Evolutionary conservation across 2,888 invertebrate species (phyloP).

Genomic region (Nephrotoma flavescens): DNA sequence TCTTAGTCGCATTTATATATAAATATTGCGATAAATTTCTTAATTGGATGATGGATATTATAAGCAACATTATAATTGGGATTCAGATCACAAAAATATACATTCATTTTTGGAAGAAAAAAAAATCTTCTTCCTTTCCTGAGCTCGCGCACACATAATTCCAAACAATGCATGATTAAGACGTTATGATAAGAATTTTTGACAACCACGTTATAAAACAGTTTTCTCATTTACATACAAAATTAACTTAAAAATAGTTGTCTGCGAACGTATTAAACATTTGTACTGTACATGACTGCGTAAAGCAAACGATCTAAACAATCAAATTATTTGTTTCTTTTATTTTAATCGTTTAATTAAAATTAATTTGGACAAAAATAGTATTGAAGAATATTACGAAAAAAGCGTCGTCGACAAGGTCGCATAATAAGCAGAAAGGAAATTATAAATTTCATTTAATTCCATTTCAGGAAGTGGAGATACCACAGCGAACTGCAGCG

Average conservation of each 20-base stretch:
- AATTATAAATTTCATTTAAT: not conserved
- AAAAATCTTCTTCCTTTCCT: not conserved
- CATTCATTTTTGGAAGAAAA: not conserved
- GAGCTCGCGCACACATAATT: not conserved
- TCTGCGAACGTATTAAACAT: not conserved
- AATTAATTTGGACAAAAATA: not conserved
- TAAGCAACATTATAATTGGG: not conserved
- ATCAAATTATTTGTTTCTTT: not conserved
- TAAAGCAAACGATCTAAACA: not conserved
- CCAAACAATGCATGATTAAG: not conserved
- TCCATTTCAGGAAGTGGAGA: not conserved
- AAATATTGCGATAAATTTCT: not conserved
- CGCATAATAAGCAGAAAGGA: not conserved
- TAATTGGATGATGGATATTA: not conserved
- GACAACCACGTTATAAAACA: not conserved
- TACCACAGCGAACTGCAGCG: too few relatives aligned
- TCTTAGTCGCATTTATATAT: not conserved
- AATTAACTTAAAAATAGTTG: not conserved
- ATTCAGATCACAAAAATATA: not conserved
- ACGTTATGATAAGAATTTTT: not conserved
- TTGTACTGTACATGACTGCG: not conserved
- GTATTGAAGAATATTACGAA: not conserved
- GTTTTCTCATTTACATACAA: not conserved
- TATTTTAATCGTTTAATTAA: not conserved
- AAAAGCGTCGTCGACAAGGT: not conserved